Evolutionary conservation across 2,888 invertebrate genomes (phyloP).

Genomic region (Cataglyphis livida): DNA sequence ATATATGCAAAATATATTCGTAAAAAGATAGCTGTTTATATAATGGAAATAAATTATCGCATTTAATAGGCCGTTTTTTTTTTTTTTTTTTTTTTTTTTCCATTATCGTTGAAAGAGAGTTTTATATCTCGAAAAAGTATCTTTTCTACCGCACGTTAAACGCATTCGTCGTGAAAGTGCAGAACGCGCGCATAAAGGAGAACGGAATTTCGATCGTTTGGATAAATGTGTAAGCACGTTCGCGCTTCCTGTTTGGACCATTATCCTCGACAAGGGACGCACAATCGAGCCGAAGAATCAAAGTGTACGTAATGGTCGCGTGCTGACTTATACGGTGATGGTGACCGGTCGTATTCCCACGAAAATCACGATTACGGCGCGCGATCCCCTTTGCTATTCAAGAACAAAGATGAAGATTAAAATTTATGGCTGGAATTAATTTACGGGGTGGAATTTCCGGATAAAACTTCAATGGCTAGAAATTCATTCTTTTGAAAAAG

Average conservation of each 20-base stretch:
- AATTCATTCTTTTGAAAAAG: background rate
- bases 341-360: slow-evolving; percentile 63
- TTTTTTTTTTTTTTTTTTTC: background rate
- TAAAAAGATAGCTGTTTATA: background rate
- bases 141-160: background rate
- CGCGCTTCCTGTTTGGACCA: slow-evolving; percentile 73
- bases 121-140: background rate
- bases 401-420: slow-evolving; percentile 54
- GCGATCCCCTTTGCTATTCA: slow-evolving; percentile 36
- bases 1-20: background rate
- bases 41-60: background rate
- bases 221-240: slow-evolving; percentile 69
- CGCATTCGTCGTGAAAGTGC: slow-evolving; percentile 56
- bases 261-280: slow-evolving; percentile 66
- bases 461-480: slow-evolving; percentile 10
- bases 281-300: slow-evolving; percentile 71
- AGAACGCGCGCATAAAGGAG: slow-evolving; percentile 62
- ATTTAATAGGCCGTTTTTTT: background rate
- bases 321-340: slow-evolving; percentile 67
- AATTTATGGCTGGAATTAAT: slow-evolving; percentile 60
- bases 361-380: slow-evolving; percentile 63
- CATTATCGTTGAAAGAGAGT: background rate
- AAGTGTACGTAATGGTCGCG: slow-evolving; percentile 71
- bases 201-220: slow-evolving; percentile 70
- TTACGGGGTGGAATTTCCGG: slow-evolving; percentile 30